Percentiles rank a stretch among this genome's conserved stretches.
These are phyloP conservation scores for Timandra comae DNA, from an alignment of 2,888 invertebrate genomes.

Conservation along the genomic window DNA sequence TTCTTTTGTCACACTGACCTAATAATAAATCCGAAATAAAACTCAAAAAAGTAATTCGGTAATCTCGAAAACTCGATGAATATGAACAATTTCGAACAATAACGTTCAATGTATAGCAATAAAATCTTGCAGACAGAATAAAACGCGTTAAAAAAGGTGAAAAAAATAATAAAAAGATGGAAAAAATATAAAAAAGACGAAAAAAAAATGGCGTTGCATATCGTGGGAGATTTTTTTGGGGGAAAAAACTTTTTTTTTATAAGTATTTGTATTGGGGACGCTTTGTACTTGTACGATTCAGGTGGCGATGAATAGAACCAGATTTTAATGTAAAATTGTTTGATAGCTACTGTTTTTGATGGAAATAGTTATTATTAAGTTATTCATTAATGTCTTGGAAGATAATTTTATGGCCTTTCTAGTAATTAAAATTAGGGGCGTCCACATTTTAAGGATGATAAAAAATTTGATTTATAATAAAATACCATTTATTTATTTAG, in stretches of 20 bases:
- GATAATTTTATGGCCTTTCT: no score
- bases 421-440: no score
- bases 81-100: conserved; percentile 27
- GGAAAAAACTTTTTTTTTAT: conserved; percentile 39
- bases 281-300: conserved; percentile 53
- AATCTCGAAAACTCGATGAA: conserved; percentile 18
- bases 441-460: no score
- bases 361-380: no score
- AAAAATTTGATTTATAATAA: no score
- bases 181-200: conserved; percentile 17
- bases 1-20: conserved; percentile 16
- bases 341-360: conserved; percentile 6
- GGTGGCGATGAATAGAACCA: conserved; percentile 35
- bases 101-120: conserved; percentile 42
- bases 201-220: conserved; percentile 49
- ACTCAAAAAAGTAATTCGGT: conserved; percentile 1
- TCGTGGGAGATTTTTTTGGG: conserved; percentile 59
- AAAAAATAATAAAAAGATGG: conserved; percentile 30
- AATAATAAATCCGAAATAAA: conserved; percentile 5
- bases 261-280: conserved; percentile 42
- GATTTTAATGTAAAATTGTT: conserved; percentile 20
- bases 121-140: conserved; percentile 35
- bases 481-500: no score
- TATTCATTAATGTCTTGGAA: no score
- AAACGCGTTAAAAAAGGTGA: conserved; percentile 13